Evolutionary conservation across 2,113 vertebrate genomes (phyloP), one percentile per base, ranked within the genome.

Genomic region (Lophius piscatorius): DNA sequence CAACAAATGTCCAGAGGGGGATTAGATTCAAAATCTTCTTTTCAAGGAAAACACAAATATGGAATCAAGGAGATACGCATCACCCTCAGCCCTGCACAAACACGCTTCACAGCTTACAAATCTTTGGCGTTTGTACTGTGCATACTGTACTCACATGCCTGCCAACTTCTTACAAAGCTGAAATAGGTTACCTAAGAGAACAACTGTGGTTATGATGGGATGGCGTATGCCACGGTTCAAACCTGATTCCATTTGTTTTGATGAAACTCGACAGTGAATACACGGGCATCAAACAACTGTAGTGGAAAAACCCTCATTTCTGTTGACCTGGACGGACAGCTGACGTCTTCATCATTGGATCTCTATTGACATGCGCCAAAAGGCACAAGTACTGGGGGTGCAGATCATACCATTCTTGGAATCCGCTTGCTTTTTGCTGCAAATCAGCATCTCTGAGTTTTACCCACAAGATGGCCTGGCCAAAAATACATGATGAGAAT

Each of bases 291-390:
- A n/a, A n/a, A n/a, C n/a, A n/a, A n/a, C n/a, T n/a, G n/a, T 1
- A 28, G 34, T 45, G 60, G 58, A 66, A 74, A 70, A 61, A 67
- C 46, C 34, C 61, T 33, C 59, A 52, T 49, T 21, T 28, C 42
- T 20, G 11, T 13, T 9, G 49, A 36, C 21, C 46, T 26, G 16
- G 44, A n/a, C 38, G 40, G 23, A 62, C 13, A 45, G 17, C 8
- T 12, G 10, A 46, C 31, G 16, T 29, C 22, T n/a, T 24, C 39
- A 1, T 45, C 41, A 41, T 2, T 34, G 62, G 17, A 12, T 11
- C 28, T 36, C 50, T 45, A 35, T 63, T 82, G 52, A 62, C 29
- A 65, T 77, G 61, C n/a, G 58, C 21, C n/a, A n/a, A n/a, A n/a
- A n/a, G n/a, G n/a, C n/a, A n/a, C n/a, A n/a, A n/a, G n/a, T n/a